Conservation (phyloP, 2,888 invertebrate species). For the Celastrina argiolus region DNA sequence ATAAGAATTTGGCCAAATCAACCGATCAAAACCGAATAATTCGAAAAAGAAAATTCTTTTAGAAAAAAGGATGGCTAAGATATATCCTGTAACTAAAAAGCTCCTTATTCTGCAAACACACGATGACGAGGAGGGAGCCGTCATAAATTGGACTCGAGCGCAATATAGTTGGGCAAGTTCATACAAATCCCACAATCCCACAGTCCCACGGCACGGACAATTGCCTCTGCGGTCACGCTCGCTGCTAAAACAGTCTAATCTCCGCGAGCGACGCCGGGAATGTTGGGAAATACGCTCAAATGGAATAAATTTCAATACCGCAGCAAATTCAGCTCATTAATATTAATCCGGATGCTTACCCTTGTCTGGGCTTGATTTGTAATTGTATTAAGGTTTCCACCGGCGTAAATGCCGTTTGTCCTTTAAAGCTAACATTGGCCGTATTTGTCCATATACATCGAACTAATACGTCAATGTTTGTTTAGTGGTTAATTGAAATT, state of each 20-base stretch:
- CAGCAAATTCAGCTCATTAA: slow-evolving; percentile 37
- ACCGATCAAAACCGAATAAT: no score
- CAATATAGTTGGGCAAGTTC: slow-evolving; percentile 31
- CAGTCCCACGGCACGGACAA: slow-evolving; percentile 40
- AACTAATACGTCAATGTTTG: not conserved
- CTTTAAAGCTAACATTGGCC: not conserved
- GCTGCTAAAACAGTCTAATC: slow-evolving; percentile 38
- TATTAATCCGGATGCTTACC: slow-evolving; percentile 33
- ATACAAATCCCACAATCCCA: slow-evolving; percentile 38
- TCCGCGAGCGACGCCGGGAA: slow-evolving; percentile 35
- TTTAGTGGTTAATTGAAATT: not conserved
- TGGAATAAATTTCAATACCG: slow-evolving; percentile 40
- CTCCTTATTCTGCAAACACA: not conserved
- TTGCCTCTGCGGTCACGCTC: slow-evolving; percentile 42
- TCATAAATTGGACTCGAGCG: slow-evolving; percentile 24
- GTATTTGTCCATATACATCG: slow-evolving; percentile 7
- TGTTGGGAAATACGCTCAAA: slow-evolving; percentile 34
- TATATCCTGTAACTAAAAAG: no score
- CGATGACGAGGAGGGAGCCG: slow-evolving; percentile 15
- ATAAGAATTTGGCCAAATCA: no score
- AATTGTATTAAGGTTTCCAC: slow-evolving; percentile 20
- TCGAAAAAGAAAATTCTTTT: no score
- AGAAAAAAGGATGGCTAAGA: no score
- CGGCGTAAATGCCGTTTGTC: slow-evolving; percentile 6
- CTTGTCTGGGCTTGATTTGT: slow-evolving; percentile 22